Conservation (phyloP, 64 coral and sea anemone species). For the Actinia equina region DNA sequence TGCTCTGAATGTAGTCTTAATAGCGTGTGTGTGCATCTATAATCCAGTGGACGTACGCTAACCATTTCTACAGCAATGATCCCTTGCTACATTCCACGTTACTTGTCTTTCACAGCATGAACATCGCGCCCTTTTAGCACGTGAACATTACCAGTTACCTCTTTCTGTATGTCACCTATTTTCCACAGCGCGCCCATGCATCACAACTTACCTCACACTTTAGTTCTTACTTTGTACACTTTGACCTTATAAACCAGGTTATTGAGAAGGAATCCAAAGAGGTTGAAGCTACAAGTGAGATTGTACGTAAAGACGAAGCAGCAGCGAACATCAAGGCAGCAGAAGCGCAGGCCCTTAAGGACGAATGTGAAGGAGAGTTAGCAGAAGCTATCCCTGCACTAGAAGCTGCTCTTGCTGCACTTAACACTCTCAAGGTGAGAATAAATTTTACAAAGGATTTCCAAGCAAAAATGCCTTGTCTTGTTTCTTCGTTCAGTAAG, state of each 20-base stretch:
- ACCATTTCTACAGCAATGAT: no score
- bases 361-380: constrained; percentile 91
- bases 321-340: constrained; percentile 90
- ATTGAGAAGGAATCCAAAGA: constrained; percentile 98
- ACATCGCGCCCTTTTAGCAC: no score
- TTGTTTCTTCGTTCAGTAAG: no score
- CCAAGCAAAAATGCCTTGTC: background rate
- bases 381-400: constrained; percentile 95
- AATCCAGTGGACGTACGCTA: no score
- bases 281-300: constrained; percentile 94
- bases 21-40: no score
- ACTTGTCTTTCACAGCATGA: no score
- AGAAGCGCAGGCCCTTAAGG: constrained; percentile 85
- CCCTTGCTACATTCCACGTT: no score
- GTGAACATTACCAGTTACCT: no score
- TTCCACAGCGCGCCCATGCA: no score
- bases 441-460: background rate
- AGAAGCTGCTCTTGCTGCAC: constrained; percentile 94
- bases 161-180: no score
- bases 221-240: background rate
- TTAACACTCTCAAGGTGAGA: constrained; percentile 92
- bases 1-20: no score
- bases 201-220: background rate
- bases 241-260: constrained; percentile 20
- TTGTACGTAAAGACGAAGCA: constrained; percentile 93